Evolutionary conservation across 2,888 invertebrate species (phyloP).

Genomic region (Scelioninae gen. 1): DNA sequence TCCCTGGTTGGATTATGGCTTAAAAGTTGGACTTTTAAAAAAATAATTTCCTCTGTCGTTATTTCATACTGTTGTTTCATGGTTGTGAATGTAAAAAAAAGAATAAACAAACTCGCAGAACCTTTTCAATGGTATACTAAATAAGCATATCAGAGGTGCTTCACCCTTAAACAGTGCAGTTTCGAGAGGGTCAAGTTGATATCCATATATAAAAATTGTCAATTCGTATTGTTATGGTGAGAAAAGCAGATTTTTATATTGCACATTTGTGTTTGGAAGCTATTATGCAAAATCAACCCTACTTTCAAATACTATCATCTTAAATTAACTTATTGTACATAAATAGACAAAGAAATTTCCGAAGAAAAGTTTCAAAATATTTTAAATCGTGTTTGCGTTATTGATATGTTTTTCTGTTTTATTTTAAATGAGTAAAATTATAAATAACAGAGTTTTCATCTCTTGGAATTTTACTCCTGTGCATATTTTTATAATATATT

Average conservation of each 20-base stretch:
- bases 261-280: conserved; percentile 28
- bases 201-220: conserved; percentile 63
- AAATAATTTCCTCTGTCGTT: conserved; percentile 52
- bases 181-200: conserved; percentile 63
- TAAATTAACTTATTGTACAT: conserved; percentile 31
- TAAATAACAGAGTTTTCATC: no score
- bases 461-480: no score
- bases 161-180: conserved; percentile 58
- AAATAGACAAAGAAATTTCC: conserved; percentile 27
- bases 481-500: no score
- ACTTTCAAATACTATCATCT: conserved; percentile 32
- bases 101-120: conserved; percentile 63
- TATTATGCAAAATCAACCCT: conserved; percentile 43
- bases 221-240: conserved; percentile 56
- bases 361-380: conserved; percentile 38
- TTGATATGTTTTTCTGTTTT: no score
- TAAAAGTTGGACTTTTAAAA: conserved; percentile 51
- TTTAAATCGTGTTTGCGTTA: no score
- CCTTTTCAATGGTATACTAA: conserved; percentile 65
- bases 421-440: neutral
- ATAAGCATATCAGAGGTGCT: conserved; percentile 65
- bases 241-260: conserved; percentile 55
- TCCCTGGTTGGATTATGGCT: conserved; percentile 47
- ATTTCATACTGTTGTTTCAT: conserved; percentile 65
- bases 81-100: conserved; percentile 60